Evolutionary conservation across 2,888 invertebrate genomes (phyloP).

Genomic region (Gasteruption jaculator): DNA sequence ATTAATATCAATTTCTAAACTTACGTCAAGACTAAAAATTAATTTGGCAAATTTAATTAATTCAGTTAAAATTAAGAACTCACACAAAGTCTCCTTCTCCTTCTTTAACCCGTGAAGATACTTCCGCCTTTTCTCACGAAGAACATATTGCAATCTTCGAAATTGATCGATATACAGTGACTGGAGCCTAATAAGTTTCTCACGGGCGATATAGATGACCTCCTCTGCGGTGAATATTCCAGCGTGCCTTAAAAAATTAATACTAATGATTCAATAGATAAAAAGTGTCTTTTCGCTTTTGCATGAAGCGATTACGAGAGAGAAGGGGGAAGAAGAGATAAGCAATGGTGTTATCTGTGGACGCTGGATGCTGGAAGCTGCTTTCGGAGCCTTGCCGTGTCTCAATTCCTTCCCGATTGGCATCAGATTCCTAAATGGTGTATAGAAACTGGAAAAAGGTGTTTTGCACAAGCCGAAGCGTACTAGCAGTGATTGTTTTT

Average conservation of each 20-base stretch:
- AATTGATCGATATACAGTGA: constrained; percentile 80
- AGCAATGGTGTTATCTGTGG: too few relatives aligned
- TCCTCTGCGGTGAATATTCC: constrained; percentile 88
- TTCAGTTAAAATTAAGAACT: constrained; percentile 23
- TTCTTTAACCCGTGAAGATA: constrained; percentile 70
- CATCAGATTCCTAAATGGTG: too few relatives aligned
- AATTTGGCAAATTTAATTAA: constrained; percentile 1
- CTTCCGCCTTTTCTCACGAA: constrained; percentile 68
- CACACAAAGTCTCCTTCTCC: constrained; percentile 77
- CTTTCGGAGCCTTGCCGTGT: too few relatives aligned
- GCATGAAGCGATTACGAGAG: constrained; percentile 40
- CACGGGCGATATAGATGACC: constrained; percentile 71
- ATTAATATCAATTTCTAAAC: too few relatives aligned
- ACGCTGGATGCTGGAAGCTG: too few relatives aligned
- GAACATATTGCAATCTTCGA: constrained; percentile 65
- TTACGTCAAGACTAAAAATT: not conserved
- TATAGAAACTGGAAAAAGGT: too few relatives aligned
- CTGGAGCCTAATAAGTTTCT: constrained; percentile 72
- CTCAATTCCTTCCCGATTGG: too few relatives aligned
- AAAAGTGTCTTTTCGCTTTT: constrained; percentile 31
- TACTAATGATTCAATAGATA: constrained; percentile 40
- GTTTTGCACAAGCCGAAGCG: constrained; percentile 42
- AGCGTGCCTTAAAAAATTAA: constrained; percentile 66
- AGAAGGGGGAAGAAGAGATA: constrained; percentile 14
- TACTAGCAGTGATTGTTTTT: constrained; percentile 31